Base-by-base conservation (phyloP, 2,797 vertebrate species). In the Pterois miles region DNA sequence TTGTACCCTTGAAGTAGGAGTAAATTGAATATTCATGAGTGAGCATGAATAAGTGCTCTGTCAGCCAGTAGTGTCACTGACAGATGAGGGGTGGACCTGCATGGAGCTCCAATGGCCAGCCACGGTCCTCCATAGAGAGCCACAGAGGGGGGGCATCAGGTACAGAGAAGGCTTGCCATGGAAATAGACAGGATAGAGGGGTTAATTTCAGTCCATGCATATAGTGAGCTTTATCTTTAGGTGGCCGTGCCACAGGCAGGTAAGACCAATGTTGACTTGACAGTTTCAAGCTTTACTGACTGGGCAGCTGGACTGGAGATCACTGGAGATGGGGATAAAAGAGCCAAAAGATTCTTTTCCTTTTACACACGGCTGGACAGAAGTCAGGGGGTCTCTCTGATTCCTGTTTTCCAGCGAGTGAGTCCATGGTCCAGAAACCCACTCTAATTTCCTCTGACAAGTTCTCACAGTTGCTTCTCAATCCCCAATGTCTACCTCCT, bases 11-110 rank as follows among this genome's bases (percentile, higher is more conserved):
- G 94, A 94, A 93, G 85, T 91, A 94, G 82, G 88, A 91, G 93
- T 93, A 94, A 94, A 96, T 93, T 96, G 96, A 97, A 97, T 97
- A 96, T 95, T 97, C 96, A 96, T 96, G 96, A 97, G 95, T 75
- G 84, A 40, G 1, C 76, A 94, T 97, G 97, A 97, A 95, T 95
- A 96, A 98, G 95, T 93, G 90, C 95, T 94, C 93, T 97, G 96
- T 96, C 97, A 96, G 94, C 90, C 85, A 78, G 89, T 81, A 78
- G 89, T 94, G 96, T 95, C 97, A 95, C 95, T 98, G 97, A 97
- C 96, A 94, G 95, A 97, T 97, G 91, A 95, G 94, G 80, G 88
- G 85, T 93, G 87, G 92, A 94, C 94, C 91, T 88, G 76, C 80
- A 25, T 65, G 86, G 85, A 72, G 64, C 93, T 93, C 94, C 91